Percentiles rank a stretch among this genome's conserved stretches.
phyloP scores from a whole-genome alignment of 2,797 vertebrate genomes.

The Alectoris magna region DNA sequence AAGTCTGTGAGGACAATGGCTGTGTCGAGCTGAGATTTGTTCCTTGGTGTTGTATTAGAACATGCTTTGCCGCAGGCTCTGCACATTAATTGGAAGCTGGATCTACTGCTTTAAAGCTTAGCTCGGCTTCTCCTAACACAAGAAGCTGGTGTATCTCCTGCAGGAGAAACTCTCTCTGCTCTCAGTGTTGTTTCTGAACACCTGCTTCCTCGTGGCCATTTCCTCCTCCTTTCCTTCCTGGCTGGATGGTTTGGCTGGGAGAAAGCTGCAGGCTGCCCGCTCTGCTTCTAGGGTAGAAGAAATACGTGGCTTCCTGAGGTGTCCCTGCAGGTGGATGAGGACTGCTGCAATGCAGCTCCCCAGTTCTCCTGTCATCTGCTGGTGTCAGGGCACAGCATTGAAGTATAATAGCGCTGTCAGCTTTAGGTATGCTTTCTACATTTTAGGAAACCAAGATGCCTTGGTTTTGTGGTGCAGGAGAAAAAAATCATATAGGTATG shows the following conservation, averaged over 20 bases:
- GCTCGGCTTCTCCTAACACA: background rate
- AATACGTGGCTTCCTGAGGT: background rate
- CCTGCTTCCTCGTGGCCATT: background rate
- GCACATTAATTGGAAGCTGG: background rate
- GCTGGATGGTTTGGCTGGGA: background rate
- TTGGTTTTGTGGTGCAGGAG: background rate
- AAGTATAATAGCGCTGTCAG: fast-evolving
- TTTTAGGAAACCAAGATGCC: background rate
- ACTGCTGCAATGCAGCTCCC: background rate
- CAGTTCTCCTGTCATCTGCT: background rate
- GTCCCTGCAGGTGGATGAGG: background rate
- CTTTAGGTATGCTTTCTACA: background rate
- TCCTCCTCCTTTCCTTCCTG: background rate
- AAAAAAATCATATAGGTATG: background rate
- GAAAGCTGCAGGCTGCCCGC: background rate
- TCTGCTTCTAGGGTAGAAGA: background rate
- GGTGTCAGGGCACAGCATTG: background rate
- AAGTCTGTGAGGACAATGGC: conserved; percentile 21
- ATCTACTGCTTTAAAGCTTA: background rate
- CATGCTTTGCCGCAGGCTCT: background rate
- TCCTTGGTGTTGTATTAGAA: conserved; percentile 37
- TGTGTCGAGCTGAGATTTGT: background rate
- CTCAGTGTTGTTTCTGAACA: background rate
- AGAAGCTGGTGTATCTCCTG: background rate
- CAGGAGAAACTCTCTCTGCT: background rate